Evolutionary conservation across 2,113 vertebrate species (phyloP), one percentile per base, ranked within the genome.

Genomic region (Holacanthus passer): DNA sequence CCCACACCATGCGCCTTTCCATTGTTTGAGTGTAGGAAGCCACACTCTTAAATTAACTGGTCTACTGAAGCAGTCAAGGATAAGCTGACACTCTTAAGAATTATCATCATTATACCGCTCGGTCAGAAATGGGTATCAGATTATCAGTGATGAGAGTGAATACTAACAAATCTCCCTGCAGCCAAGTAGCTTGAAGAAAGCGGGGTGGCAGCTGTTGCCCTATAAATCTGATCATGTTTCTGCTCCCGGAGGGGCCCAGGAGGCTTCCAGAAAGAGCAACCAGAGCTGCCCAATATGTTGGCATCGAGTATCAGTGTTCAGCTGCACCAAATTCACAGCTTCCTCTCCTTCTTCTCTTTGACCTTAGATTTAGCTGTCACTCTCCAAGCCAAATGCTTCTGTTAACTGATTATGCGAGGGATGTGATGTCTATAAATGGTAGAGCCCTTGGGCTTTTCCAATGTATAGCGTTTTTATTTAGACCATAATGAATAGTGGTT

Each of bases 41-140:
- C 85, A 81, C 71, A 82, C 55, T 92, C 87, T 84, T 90, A 81
- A 92, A 95, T 95, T 89, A 94, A 91, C 90, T 89, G 93, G 90
- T 93, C 90, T 91, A 81, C 79, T 93, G 91, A 88, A 94, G 94
- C 91, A 91, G 83, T 83, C 74, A 81, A 58, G 86, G 90, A 90
- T 92, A 92, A 91, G 85, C 89, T 90, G 90, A 91, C 89, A 91
- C 80, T 87, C 85, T 85, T 86, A 84, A 93, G 85, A 91, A 92
- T 93, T 82, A 93, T 91, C 87, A 92, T 91, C 88, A 93, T 92
- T 89, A 91, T 84, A 77, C 68, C 62, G 85, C 84, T 91, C 79
- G 77, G 89, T 93, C 91, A 92, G 86, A 93, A 91, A 92, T 88
- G 74, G 90, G 73, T 74, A 91, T 93, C 91, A 91, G 92, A 93